Evolutionary conservation across 1,140 invertebrate genomes (phyloP).

Genomic region (Xylocopa sonorina): DNA sequence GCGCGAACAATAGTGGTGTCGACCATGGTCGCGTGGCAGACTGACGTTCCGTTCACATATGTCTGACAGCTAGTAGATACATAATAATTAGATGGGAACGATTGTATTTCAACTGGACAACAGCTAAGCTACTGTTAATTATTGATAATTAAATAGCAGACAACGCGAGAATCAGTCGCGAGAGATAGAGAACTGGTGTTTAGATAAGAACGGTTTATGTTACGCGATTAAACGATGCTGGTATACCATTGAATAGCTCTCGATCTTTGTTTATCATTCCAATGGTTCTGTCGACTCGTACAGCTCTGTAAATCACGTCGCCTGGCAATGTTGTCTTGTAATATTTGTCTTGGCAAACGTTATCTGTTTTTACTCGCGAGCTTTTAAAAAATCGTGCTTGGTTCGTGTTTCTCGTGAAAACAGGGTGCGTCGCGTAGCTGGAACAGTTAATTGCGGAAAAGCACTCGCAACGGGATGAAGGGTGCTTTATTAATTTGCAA

Average conservation of each 20-base stretch:
- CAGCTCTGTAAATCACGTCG: background rate
- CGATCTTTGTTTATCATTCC: background rate
- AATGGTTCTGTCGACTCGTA: background rate
- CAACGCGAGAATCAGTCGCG: background rate
- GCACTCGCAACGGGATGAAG: too few species aligned
- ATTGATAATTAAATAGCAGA: conserved; percentile 10
- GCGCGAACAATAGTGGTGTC: background rate
- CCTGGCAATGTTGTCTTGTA: background rate
- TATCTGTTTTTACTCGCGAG: too few species aligned
- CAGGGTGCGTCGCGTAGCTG: too few species aligned
- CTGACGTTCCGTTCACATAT: background rate
- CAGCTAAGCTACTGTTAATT: background rate
- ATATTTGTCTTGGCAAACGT: too few species aligned
- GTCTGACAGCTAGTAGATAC: background rate
- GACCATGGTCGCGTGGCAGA: background rate
- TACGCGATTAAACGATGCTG: background rate
- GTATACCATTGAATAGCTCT: background rate
- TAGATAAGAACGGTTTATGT: background rate
- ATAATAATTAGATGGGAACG: background rate
- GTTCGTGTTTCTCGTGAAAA: too few species aligned
- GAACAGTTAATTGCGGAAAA: too few species aligned
- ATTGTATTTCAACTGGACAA: background rate
- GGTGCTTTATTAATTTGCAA: background rate
- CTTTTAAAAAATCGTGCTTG: too few species aligned
- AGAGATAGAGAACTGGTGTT: background rate